Base-by-base conservation (phyloP, 2,888 invertebrate genomes). In the Drosophila greeni region DNA sequence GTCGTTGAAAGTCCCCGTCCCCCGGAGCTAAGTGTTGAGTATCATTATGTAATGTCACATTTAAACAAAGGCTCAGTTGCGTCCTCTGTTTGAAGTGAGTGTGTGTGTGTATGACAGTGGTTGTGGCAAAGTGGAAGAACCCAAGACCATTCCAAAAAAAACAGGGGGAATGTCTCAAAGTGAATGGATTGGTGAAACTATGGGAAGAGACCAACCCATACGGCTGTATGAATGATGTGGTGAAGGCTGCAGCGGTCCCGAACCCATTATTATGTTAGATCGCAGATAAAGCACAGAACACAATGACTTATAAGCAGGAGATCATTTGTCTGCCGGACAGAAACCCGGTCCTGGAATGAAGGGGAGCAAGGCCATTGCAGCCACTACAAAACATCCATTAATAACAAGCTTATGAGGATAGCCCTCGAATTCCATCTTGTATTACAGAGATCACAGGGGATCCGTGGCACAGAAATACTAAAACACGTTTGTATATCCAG, bases 31-130 rank as follows among this genome's bases (percentile, higher is more conserved):
- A 62, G 62, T 82, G 79, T 66, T 75, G 71, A 80, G 83, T 82
- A 73, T 48, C 47, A 83, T 80, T 80, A 83, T 81, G 71, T 80
- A 83, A 80, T 80, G 78, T 83, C 81, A 75, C 80, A 80, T 80
- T 83, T 77, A 82, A 79, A 82, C 81, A 82, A 79, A 72, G 70
- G 72, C 16, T 31, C 70, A 57, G 70, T 66, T n/a, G 43, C 26
- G 29, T 45, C 29, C 43, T 8, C 43, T 9, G n/a, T 9, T 29
- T 5, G 12, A 26, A 12, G 26, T 11, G 40, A 14, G 40, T 23
- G 40, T 40, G 20, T 20, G 23, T 70, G 67, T 61, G 70, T 75
- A 20, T 20, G 71, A 70, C 68, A 81, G 37, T 11, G 20, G 39
- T 3, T 72, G 74, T 66, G 2, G 1, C 14, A 11, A 59, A 62